Evolutionary conservation across 1,140 invertebrate genomes (phyloP).

Genomic region (Musca domestica): DNA sequence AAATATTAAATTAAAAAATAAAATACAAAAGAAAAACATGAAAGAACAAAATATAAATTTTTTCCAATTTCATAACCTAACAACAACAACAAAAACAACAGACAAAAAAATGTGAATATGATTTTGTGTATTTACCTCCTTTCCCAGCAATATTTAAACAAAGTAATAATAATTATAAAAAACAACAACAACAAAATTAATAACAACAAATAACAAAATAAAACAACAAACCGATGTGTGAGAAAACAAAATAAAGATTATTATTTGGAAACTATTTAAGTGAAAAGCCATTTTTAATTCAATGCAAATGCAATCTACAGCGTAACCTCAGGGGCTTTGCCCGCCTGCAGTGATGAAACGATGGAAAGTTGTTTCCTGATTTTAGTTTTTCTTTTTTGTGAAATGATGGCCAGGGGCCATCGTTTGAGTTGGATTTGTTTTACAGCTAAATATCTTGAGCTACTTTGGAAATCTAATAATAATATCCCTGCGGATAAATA

Average conservation of each 20-base stretch:
- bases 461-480: too few species aligned
- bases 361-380: too few species aligned
- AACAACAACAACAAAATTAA: slow-evolving; percentile 7
- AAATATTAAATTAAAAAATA: not conserved
- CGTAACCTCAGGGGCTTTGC: too few species aligned
- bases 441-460: too few species aligned
- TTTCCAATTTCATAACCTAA: not conserved
- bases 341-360: too few species aligned
- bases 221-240: not conserved
- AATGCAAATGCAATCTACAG: too few species aligned
- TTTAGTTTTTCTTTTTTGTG: too few species aligned
- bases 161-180: slow-evolving; percentile 4
- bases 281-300: not conserved
- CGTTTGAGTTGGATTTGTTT: too few species aligned
- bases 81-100: not conserved
- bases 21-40: not conserved
- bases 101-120: slow-evolving; percentile 5
- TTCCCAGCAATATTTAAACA: slow-evolving; percentile 13
- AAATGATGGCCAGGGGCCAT: too few species aligned
- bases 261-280: slow-evolving; percentile 2
- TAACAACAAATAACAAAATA: not conserved
- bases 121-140: slow-evolving; percentile 18
- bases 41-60: not conserved
- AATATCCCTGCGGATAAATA: too few species aligned
- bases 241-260: too few species aligned